Evolutionary conservation across 2,888 invertebrate species (phyloP).

Genomic region (Temnothorax rugatulus): DNA sequence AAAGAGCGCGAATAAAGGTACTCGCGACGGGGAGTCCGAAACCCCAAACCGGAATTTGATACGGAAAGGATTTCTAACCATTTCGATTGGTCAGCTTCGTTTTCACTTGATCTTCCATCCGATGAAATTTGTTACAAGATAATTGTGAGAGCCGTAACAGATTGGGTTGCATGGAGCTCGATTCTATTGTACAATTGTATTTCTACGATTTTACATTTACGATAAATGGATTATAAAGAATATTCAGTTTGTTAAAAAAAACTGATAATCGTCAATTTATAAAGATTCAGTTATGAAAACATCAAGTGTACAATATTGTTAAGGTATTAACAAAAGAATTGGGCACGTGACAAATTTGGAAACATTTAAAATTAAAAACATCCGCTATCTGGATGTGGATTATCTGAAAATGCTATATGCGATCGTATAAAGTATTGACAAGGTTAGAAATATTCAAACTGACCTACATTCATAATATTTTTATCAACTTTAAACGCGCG

Average conservation of each 20-base stretch:
- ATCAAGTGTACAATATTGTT: not conserved
- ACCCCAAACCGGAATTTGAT: slow-evolving; percentile 40
- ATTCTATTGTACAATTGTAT: slow-evolving; percentile 2
- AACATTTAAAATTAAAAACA: not conserved
- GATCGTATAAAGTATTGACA: not conserved
- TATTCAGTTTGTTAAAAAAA: not conserved
- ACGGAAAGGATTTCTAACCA: slow-evolving; percentile 49
- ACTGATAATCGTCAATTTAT: not conserved
- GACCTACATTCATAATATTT: slow-evolving; percentile 22
- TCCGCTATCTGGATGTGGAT: not conserved
- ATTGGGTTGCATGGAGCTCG: not conserved
- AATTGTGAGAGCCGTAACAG: slow-evolving; percentile 34
- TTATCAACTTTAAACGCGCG: not conserved
- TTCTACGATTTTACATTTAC: not conserved
- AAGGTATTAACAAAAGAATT: not conserved
- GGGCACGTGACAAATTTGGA: not conserved
- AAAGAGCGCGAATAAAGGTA: slow-evolving; percentile 42
- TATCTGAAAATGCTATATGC: not conserved
- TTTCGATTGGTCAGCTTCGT: slow-evolving; percentile 30
- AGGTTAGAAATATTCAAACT: not conserved
- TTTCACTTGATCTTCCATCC: slow-evolving; percentile 20
- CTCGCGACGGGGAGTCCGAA: slow-evolving; percentile 39
- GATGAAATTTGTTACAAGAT: slow-evolving; percentile 39
- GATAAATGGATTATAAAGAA: not conserved
- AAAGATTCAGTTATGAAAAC: not conserved